Base-by-base conservation (phyloP, 2,113 vertebrate species). In the Sceloporus undulatus region DNA sequence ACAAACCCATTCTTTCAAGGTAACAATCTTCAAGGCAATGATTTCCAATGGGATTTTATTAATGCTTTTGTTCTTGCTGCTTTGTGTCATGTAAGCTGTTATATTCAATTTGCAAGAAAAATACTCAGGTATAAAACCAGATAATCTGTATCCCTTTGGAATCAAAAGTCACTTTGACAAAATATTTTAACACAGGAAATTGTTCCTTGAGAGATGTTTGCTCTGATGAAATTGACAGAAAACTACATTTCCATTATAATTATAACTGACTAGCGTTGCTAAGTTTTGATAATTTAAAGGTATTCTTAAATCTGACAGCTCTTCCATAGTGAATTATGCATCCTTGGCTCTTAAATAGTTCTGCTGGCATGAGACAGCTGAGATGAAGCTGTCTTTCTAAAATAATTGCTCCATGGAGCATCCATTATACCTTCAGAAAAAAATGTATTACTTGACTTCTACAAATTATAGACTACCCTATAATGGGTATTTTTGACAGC, bases 351-450 rank as follows among this genome's bases (percentile, higher is more conserved):
- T 97, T 97, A 98, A 97, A 98, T 96, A 97, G 97, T 97, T 97
- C 96, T 97, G 94, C 95, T 96, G 96, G 97, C 96, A 96, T 88
- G 78, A 96, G 96, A 97, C 97, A 97, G 96, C 96, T 97, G 96
- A 97, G 96, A 97, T 97, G 97, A 97, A 97, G 97, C 97, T 97
- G 97, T 98, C 97, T 97, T 96, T 97, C 96, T 97, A 95, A 97
- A 97, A 97, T 98, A 98, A 98, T 98, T 98, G 97, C 96, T 97
- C 97, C 96, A 93, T 94, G 95, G 96, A 97, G 97, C 97, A 97
- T 97, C 97, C 96, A 97, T 97, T 97, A 97, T 97, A 97, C 96
- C 96, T 97, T 97, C 96, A 97, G 96, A 97, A 97, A 96, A 97
- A 97, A 97, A 97, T 96, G 97, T 97, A 96, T 97, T 97, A 96